Evolutionary conservation across 2,797 vertebrate genomes (phyloP), one percentile per base, ranked within the genome.

Genomic region (Xenentodon cancila): DNA sequence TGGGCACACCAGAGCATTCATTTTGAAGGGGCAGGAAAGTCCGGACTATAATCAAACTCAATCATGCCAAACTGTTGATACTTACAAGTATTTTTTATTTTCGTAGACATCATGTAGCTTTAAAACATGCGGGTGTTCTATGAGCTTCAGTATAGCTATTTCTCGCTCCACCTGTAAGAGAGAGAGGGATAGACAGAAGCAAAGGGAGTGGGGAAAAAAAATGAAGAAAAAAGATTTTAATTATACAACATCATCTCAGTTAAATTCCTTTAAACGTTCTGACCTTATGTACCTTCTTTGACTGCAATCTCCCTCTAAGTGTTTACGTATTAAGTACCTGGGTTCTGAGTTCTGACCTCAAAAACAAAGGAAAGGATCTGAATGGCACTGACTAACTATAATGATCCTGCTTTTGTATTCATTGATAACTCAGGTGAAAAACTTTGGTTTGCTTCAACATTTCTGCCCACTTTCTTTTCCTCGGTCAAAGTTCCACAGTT

Each of bases 51-150:
- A 21, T 47, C 11, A 21, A 53, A 32, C 1, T 43, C 19, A 7
- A 46, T 7, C 4, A 60, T 1, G 50, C 50, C 53, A 22, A 49
- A 69, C 64, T 80, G 80, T 69, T 63, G 79, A 94, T 96, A 97
- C 96, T 94, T 93, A 98, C 96, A 98, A 94, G 94, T 97, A 98
- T 91, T 98, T 98, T 93, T 97, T 98, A 91, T 98, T 98, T 95
- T 98, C 96, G 69, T 98, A 98, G 93, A 98, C 96, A 20, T 97
- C 96, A 19, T 98, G 96, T 82, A 98, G 94, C 94, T 97, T 98
- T 95, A 98, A 95, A 93, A 98, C 96, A 1, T 98, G 96, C 15
- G 96, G 96, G 87, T 98, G 96, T 93, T 98, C 96, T 93, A 98
- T 98, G 89, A 98, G 95, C 93, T 98, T 98, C 90, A 97, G 92